A percentile compares a stretch with the other conserved stretches of the same genome.
phyloP scores from a whole-genome alignment of 2,113 vertebrate species.

The Pipa parva region DNA sequence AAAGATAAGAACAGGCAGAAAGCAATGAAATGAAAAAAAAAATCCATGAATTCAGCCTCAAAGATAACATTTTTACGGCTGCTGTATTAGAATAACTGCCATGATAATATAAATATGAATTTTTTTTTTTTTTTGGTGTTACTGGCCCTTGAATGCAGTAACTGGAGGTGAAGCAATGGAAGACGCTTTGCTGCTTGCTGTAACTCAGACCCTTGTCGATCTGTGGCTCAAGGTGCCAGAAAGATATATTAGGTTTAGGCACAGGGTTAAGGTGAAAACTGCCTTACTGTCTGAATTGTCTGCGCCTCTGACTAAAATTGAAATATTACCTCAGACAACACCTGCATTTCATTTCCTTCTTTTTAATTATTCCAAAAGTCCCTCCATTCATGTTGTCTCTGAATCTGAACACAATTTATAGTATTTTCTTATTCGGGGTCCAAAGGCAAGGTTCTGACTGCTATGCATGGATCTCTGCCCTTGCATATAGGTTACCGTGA shows the following conservation, averaged over 20 bases:
- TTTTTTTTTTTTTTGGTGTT: no score
- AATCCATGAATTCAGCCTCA: no score
- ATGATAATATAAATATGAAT: no score
- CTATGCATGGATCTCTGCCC: slow-evolving; percentile 11
- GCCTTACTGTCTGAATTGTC: neutral
- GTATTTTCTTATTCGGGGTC: neutral
- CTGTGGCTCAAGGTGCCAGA: neutral
- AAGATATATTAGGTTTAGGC: no score
- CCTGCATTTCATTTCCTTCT: neutral
- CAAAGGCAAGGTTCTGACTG: neutral
- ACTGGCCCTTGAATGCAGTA: no score
- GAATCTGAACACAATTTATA: neutral
- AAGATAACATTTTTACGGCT: no score
- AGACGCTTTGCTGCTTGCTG: no score
- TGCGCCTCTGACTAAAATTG: neutral
- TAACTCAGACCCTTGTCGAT: neutral
- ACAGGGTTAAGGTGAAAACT: neutral
- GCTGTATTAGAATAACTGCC: no score
- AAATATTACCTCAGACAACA: neutral
- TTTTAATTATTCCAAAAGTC: neutral
- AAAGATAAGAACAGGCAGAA: no score
- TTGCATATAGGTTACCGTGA: slow-evolving; percentile 6
- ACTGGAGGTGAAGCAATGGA: no score
- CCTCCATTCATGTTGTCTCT: neutral
- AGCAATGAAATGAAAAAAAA: no score